phyloP scores from a whole-genome alignment of 2,888 invertebrate genomes.

The Colletes collaris region DNA sequence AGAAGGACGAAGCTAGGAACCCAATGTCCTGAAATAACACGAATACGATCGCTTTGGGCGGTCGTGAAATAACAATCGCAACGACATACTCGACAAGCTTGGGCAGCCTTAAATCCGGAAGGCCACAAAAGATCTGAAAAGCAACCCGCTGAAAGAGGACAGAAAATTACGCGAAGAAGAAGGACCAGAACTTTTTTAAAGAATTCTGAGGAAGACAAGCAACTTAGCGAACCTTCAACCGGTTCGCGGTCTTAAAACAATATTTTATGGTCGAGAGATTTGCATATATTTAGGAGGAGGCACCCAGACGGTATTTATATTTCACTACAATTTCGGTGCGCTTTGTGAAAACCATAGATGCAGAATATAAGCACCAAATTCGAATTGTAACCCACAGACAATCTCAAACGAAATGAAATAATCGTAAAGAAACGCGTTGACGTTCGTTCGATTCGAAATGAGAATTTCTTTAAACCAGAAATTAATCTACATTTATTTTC shows the following conservation, averaged over 20 bases:
- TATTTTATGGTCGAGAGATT: slow-evolving; percentile 18
- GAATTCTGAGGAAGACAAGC: slow-evolving; percentile 8
- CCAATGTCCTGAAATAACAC: slow-evolving; percentile 56
- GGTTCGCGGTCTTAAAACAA: slow-evolving; percentile 25
- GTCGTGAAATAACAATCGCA: slow-evolving; percentile 57
- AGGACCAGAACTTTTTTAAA: background rate
- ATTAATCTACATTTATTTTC: too few relatives aligned
- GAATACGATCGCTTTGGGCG: slow-evolving; percentile 45
- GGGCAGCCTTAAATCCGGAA: slow-evolving; percentile 29
- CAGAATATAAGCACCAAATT: background rate
- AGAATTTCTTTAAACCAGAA: too few relatives aligned
- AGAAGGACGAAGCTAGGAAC: slow-evolving; percentile 11
- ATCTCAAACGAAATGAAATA: background rate
- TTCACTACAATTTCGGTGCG: background rate
- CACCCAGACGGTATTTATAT: background rate
- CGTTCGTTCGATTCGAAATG: background rate
- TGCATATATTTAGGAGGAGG: slow-evolving; percentile 4
- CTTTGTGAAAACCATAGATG: background rate
- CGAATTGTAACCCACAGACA: background rate
- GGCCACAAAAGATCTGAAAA: slow-evolving; percentile 43
- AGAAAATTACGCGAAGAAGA: background rate
- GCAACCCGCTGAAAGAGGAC: slow-evolving; percentile 22
- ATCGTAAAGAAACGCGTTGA: too few relatives aligned
- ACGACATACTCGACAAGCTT: slow-evolving; percentile 46
- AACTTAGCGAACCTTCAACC: background rate